These are phyloP conservation scores for Deroplatys truncata DNA, from an alignment of 2,888 invertebrate genomes.

Conservation along the genomic window DNA sequence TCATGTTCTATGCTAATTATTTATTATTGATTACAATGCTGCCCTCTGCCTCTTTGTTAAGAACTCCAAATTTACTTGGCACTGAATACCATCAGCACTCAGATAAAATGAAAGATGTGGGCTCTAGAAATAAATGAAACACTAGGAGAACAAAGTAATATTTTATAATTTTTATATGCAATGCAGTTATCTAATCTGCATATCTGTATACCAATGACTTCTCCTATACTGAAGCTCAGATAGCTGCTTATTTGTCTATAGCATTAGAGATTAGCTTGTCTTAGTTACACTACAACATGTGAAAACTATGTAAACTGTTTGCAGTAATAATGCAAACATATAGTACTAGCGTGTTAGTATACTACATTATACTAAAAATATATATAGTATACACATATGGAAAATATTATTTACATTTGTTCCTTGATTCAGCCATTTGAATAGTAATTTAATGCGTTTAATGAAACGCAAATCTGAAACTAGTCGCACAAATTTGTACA, in stretches of 20 bases:
- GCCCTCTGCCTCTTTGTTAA: too few species aligned
- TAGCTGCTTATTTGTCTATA: background rate
- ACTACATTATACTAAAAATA: background rate
- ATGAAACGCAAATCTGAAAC: background rate
- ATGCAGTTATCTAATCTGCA: background rate
- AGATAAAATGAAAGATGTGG: too few species aligned
- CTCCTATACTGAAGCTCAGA: background rate
- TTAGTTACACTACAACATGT: background rate
- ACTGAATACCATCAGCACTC: too few species aligned
- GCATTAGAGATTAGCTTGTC: background rate
- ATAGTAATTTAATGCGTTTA: background rate
- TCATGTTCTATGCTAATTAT: too few species aligned
- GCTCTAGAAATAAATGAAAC: background rate
- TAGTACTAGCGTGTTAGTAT: background rate
- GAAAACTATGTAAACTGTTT: background rate
- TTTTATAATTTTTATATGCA: background rate
- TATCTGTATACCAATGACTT: background rate
- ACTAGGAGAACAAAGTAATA: background rate
- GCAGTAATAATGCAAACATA: background rate
- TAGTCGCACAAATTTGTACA: background rate
- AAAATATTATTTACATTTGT: background rate
- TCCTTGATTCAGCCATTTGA: background rate
- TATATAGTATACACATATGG: background rate
- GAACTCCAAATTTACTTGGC: too few species aligned
- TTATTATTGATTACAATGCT: too few species aligned